Percentiles rank a stretch among this genome's conserved stretches.
Evolutionary conservation across 1,140 invertebrate genomes (phyloP).

Genomic region (Papilio helenus): DNA sequence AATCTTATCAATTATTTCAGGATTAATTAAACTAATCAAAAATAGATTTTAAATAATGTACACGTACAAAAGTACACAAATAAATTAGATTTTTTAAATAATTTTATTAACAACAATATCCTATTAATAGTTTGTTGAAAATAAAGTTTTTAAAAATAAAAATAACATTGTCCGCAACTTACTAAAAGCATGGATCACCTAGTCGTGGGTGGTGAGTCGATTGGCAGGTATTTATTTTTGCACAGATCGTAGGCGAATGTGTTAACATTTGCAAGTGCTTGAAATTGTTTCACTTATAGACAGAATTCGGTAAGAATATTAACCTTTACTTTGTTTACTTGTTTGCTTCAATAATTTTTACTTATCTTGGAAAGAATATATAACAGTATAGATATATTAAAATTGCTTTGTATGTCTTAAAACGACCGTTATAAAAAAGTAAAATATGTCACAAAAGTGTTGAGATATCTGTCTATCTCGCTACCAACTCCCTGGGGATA

Average conservation of each 20-base stretch:
- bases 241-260: slow-evolving; percentile 9
- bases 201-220: slow-evolving; percentile 6
- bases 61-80: no score
- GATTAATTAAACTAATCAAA: no score
- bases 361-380: not conserved
- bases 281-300: not conserved
- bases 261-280: not conserved
- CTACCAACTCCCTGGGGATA: slow-evolving; percentile 59
- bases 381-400: no score
- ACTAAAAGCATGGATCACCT: not conserved
- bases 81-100: no score
- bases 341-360: not conserved
- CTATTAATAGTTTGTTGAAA: no score
- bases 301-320: not conserved
- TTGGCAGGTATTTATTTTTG: slow-evolving; percentile 21
- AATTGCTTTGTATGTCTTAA: no score
- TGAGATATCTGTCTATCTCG: slow-evolving; percentile 48
- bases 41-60: no score
- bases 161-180: not conserved
- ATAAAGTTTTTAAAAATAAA: no score
- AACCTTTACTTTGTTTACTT: not conserved
- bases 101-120: no score
- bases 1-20: not conserved
- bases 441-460: not conserved
- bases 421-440: not conserved